phyloP scores from a whole-genome alignment of 2,797 vertebrate genomes.

The Cheirogaleus major region DNA sequence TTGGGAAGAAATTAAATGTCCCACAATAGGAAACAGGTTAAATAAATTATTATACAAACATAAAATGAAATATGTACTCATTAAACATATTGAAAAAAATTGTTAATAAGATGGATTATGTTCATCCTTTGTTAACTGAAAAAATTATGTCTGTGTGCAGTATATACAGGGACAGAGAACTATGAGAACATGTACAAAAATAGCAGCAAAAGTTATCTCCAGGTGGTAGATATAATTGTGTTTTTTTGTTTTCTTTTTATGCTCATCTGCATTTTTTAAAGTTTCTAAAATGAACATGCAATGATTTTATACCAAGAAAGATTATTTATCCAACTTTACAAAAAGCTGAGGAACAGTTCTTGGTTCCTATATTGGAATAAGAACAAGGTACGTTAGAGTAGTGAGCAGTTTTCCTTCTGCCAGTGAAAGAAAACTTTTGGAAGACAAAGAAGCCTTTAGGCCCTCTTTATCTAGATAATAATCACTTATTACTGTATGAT shows the following conservation, averaged over 20 bases:
- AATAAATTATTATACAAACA: constrained; percentile 10
- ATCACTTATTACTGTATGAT: neutral
- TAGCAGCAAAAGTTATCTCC: neutral
- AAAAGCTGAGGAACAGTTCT: neutral
- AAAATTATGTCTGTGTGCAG: neutral
- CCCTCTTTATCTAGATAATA: neutral
- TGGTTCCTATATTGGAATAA: neutral
- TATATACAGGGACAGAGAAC: neutral
- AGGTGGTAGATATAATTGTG: neutral
- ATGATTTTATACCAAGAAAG: neutral
- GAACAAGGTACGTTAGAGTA: neutral
- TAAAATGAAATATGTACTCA: neutral
- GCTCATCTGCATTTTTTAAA: neutral
- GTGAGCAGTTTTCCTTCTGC: neutral
- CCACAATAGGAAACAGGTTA: neutral
- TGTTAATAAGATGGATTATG: neutral
- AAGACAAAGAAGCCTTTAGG: neutral
- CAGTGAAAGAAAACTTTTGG: neutral
- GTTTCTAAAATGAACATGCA: neutral
- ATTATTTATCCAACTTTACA: neutral
- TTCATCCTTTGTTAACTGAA: neutral
- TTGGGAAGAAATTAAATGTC: neutral
- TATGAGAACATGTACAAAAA: neutral
- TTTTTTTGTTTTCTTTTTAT: neutral
- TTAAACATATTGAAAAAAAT: neutral